Percentiles rank a stretch among this genome's conserved stretches.
These are phyloP conservation scores for Mormyrops attenuatus DNA, from an alignment of 2,797 vertebrate genomes.

Conservation along the genomic window DNA sequence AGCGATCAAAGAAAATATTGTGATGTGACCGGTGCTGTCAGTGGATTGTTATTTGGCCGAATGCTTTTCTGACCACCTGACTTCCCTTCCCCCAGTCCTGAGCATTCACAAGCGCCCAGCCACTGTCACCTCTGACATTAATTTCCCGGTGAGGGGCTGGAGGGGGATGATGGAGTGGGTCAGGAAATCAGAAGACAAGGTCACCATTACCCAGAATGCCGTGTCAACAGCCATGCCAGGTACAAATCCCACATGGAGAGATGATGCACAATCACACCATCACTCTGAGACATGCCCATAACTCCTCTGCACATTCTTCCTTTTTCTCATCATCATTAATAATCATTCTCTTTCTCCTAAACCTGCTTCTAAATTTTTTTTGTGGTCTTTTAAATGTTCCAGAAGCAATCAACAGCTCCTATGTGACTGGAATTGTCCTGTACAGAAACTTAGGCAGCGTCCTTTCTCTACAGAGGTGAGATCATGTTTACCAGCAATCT, in stretches of 20 bases:
- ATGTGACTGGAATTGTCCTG: conserved; percentile 89
- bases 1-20: neutral
- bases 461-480: conserved; percentile 86
- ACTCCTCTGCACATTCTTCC: neutral
- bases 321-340: neutral
- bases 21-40: neutral
- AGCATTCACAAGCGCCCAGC: conserved; percentile 91
- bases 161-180: conserved; percentile 92
- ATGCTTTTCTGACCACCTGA: neutral
- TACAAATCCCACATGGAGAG: conserved; percentile 38
- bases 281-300: neutral
- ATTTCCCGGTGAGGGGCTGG: conserved; percentile 93
- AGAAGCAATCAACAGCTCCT: conserved; percentile 73
- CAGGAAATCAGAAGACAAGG: conserved; percentile 85
- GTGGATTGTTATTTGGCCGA: neutral
- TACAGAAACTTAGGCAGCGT: conserved; percentile 89
- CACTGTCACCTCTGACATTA: conserved; percentile 77
- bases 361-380: neutral
- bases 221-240: conserved; percentile 78
- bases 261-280: neutral
- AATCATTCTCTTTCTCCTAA: neutral
- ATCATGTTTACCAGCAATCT: neutral
- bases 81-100: conserved; percentile 59
- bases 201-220: conserved; percentile 81
- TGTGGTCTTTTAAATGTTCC: conserved; percentile 29